phyloP scores from a whole-genome alignment of 2,888 invertebrate genomes.

The Hermodice carunculata region DNA sequence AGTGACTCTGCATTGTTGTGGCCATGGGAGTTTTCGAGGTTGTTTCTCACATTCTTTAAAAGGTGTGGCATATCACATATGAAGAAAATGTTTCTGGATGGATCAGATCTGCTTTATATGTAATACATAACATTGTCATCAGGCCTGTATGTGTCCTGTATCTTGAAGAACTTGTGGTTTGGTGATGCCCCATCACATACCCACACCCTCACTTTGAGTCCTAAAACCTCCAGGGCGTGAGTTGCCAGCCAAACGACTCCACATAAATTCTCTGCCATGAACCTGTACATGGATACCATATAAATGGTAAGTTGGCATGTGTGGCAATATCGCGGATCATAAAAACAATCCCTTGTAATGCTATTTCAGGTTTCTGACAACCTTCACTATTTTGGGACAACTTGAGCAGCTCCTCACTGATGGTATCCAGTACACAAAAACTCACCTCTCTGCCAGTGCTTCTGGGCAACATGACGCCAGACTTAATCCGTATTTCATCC shows the following conservation, averaged over 20 bases:
- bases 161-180: conserved; percentile 6
- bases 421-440: background rate
- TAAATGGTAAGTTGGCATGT: conserved; percentile 1
- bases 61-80: conserved; percentile 12
- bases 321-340: conserved; percentile 7
- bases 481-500: conserved; percentile 13
- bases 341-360: background rate
- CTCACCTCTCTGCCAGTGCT: conserved; percentile 7
- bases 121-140: background rate
- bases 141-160: background rate
- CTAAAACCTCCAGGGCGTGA: background rate
- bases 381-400: background rate
- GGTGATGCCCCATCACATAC: conserved; percentile 11
- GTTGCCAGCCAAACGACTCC: background rate
- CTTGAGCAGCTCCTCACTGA: background rate
- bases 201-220: background rate
- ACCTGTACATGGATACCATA: conserved; percentile 2
- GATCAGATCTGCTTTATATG: conserved; percentile 1
- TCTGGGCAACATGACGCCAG: background rate
- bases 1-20: conserved; percentile 5
- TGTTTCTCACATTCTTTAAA: conserved; percentile 1
- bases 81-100: conserved; percentile 1
- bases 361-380: background rate
- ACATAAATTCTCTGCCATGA: background rate
- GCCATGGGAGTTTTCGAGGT: conserved; percentile 4